Evolutionary conservation across 2,888 invertebrate species (phyloP).

Genomic region (Zygogramma bicolorata): DNA sequence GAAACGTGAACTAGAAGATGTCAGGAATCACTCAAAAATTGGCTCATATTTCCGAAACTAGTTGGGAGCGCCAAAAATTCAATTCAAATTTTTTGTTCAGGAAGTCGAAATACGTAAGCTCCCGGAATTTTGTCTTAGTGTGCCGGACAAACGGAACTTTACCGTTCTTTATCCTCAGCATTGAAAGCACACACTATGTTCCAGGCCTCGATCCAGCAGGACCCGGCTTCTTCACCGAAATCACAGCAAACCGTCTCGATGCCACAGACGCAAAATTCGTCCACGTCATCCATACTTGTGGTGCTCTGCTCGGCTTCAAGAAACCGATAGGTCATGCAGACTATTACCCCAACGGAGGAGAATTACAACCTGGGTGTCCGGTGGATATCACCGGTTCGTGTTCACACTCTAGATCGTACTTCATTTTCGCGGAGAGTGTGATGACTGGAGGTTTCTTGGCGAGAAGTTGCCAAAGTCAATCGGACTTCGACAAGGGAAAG

Average conservation of each 20-base stretch:
- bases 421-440: constrained; percentile 64
- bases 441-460: constrained; percentile 29
- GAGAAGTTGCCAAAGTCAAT: constrained; percentile 32
- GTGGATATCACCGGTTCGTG: constrained; percentile 53
- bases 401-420: constrained; percentile 65
- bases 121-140: no score
- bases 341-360: constrained; percentile 63
- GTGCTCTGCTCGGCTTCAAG: constrained; percentile 39
- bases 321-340: constrained; percentile 60
- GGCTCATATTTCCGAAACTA: no score
- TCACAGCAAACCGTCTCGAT: constrained; percentile 55
- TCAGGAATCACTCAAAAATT: no score
- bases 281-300: constrained; percentile 58
- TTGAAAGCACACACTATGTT: no score
- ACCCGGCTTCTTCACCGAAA: constrained; percentile 50
- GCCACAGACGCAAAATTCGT: constrained; percentile 57
- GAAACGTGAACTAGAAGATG: no score
- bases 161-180: no score
- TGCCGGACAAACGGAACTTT: no score
- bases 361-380: constrained; percentile 59
- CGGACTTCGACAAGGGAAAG: constrained; percentile 22
- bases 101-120: no score
- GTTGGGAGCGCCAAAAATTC: no score
- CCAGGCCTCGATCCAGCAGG: constrained; percentile 60
- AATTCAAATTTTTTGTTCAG: no score